Evolutionary conservation across 2,797 vertebrate genomes (phyloP), one percentile per base, ranked within the genome.

Genomic region (Dallia pectoralis): DNA sequence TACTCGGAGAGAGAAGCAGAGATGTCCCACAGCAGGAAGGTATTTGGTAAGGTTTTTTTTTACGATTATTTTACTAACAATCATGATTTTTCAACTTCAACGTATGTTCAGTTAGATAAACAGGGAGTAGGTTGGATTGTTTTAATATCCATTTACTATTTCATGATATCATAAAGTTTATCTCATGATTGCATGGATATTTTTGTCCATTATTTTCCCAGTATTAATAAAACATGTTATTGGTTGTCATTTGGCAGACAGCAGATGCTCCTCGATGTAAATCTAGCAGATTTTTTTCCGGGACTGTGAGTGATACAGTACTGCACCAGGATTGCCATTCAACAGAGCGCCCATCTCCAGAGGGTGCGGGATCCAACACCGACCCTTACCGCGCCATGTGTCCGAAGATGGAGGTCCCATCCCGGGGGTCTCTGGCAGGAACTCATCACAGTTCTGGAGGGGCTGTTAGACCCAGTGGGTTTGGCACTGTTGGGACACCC

Each of bases 331-430:
- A 68, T 29, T 59, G 65, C 14, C 49, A 47, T 12, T 27, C 49
- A 27, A 63, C 47, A 74, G 83, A 89, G 77, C 95, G 96, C 75
- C 96, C 94, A 8, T 80, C 93, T 69, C 96, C 96, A 0, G 95
- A 97, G 87, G 97, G 97, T 53, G 94, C 95, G 9, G 94, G 95
- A 49, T 94, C 94, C 59, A 88, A 89, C 19, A 91, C 92, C 69
- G 93, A 95, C 83, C 93, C 95, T 12, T 93, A 91, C 0, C 91
- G 93, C 76, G 94, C 89, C 19, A 94, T 95, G 80, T 94, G 91
- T 78, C 93, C 92, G 15, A 94, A 95, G 79, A 93, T 93, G 5
- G 93, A 93, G 75, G 93, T 93, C 19, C 9, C 25, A 29, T 29
- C 47, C 29, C 16, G 48, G 25, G 91, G 91, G 64, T 94, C 87